A percentile compares a stretch with the other conserved stretches of the same genome.
Evolutionary conservation across 2,113 vertebrate species (phyloP).

Genomic region (Eurypyga helias): DNA sequence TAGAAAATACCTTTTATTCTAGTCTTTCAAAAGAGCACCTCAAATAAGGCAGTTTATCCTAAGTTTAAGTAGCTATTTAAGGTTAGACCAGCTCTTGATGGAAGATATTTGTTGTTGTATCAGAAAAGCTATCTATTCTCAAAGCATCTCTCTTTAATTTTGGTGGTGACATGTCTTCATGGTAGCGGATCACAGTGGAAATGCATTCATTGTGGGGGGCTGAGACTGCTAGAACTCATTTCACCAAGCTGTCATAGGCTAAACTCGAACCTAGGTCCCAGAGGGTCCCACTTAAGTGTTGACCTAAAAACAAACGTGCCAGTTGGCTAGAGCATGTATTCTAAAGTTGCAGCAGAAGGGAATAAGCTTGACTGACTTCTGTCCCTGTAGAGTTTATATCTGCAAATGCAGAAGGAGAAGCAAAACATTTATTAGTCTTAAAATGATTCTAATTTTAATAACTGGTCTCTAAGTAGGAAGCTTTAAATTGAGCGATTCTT

Average conservation of each 20-base stretch:
- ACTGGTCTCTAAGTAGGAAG: conserved; percentile 35
- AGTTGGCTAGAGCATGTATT: conserved; percentile 79
- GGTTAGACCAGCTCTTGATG: conserved; percentile 43
- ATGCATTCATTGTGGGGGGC: conserved; percentile 56
- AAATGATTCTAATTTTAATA: conserved; percentile 76
- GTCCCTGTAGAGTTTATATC: conserved; percentile 76
- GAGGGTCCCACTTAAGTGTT: conserved; percentile 80
- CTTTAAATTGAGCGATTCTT: conserved; percentile 32
- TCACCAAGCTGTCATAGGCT: conserved; percentile 66
- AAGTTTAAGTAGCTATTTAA: conserved; percentile 55
- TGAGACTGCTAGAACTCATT: conserved; percentile 74
- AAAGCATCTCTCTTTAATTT: background rate
- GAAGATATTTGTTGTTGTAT: background rate
- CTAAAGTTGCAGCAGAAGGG: conserved; percentile 78
- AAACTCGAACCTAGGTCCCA: conserved; percentile 76
- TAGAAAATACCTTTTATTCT: conserved; percentile 65
- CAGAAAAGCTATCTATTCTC: background rate
- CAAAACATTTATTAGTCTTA: conserved; percentile 78
- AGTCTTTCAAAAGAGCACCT: conserved; percentile 50
- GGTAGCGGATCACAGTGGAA: conserved; percentile 36
- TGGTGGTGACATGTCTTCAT: conserved; percentile 29
- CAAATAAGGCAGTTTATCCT: conserved; percentile 48
- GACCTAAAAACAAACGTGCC: conserved; percentile 83
- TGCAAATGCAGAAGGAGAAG: conserved; percentile 78
- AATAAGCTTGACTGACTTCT: conserved; percentile 80